These are phyloP conservation scores for Invenusta paracnida DNA, from an alignment of 2,888 invertebrate genomes.

Conservation along the genomic window DNA sequence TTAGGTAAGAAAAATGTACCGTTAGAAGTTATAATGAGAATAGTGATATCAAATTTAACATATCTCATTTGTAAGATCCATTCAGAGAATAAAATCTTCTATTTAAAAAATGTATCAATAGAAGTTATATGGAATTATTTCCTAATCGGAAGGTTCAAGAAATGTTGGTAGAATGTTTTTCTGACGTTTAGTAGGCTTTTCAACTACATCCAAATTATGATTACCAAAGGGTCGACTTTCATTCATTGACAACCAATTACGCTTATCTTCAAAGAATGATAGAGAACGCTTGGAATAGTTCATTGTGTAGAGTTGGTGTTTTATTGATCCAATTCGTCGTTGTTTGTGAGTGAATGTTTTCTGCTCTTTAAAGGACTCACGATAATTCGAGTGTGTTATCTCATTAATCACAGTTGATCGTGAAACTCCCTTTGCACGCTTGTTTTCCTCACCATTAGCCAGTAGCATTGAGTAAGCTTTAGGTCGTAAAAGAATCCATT, in stretches of 20 bases:
- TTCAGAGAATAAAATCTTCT: neutral
- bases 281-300: neutral
- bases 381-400: neutral
- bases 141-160: neutral
- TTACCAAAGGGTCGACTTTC: neutral
- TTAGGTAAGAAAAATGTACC: no score
- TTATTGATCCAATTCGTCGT: neutral
- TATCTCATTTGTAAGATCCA: neutral
- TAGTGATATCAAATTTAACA: no score
- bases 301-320: neutral
- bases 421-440: neutral
- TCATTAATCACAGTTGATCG: neutral
- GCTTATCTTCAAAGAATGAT: neutral
- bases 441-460: neutral
- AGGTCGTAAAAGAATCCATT: neutral
- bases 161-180: neutral
- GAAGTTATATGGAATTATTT: neutral
- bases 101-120: neutral
- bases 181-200: neutral
- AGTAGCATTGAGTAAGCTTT: neutral
- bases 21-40: no score
- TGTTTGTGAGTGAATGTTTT: neutral
- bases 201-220: neutral
- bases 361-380: neutral
- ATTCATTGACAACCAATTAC: neutral